Conservation (phyloP, 2,113 vertebrate species). For the Willisornis vidua region DNA sequence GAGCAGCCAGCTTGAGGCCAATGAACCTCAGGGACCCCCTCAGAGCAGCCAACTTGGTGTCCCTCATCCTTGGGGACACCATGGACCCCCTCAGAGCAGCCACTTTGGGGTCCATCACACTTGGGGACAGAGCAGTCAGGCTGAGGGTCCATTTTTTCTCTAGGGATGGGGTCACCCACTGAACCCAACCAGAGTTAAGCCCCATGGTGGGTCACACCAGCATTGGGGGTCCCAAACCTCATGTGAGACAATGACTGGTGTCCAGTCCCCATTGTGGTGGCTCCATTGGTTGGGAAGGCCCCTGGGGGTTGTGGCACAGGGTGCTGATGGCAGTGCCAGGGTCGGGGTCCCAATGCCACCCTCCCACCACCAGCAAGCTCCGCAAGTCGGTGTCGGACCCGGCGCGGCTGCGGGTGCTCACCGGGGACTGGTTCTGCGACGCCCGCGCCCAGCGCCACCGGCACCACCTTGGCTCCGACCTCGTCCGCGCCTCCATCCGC, state of each 20-base stretch:
- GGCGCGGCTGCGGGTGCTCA: constrained; percentile 76
- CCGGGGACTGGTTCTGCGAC: constrained; percentile 90
- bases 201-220: rapidly evolving
- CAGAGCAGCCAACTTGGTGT: background rate
- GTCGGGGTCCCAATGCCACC: rapidly evolving
- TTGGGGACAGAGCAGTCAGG: background rate
- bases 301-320: rapidly evolving
- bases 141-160: background rate
- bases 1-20: background rate
- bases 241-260: rapidly evolving
- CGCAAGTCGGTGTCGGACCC: constrained; percentile 79
- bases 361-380: constrained; percentile 74
- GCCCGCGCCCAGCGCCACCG: constrained; percentile 80
- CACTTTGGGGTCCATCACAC: rapidly evolving
- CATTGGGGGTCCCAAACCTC: rapidly evolving
- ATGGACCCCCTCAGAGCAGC: background rate
- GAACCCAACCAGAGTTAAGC: background rate
- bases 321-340: rapidly evolving
- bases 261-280: rapidly evolving
- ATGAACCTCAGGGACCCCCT: background rate
- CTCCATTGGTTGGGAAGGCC: rapidly evolving
- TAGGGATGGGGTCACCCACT: rapidly evolving
- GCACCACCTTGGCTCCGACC: constrained; percentile 77
- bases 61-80: background rate
- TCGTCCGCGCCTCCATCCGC: constrained; percentile 88